Base-by-base conservation (phyloP, 2,113 vertebrate species). In the Thalassoma bifasciatum region DNA sequence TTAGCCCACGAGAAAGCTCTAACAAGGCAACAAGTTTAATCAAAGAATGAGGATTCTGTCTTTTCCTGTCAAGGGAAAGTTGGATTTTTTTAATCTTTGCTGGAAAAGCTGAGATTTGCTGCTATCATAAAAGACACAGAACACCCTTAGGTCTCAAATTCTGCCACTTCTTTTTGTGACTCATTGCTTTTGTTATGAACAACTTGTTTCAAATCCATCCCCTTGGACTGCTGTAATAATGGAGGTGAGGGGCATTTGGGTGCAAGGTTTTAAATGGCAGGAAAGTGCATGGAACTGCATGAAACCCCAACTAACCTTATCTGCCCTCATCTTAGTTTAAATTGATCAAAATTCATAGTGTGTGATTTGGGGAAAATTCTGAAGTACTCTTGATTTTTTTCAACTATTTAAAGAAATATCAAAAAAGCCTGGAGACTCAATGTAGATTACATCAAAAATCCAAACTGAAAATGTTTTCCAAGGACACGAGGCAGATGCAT, bases 1-100 rank as follows among this genome's bases (percentile, higher is more conserved):
- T 65, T 44, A 62, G 57, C 58, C 63, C 50, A 64, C 37, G 56
- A 23, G 16, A 63, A 13, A 40, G 42, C 2, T 5, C 50, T 2
- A 57, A 71, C 23, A 70, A 75, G 66, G 58, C 51, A 57, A 38
- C 23, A 68, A 40, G 44, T 40, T 40, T 73, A 59, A 66, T 79
- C 54, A 72, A 72, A 61, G 23, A 69, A 37, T 51, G 34, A 47
- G 56, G 52, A 46, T 66, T 60, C 36, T 0, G 23, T 63, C 22
- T 60, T 42, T 0, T n/a, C 59, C 22, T 46, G 42, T 40, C 40
- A 19, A 66, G 40, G 53, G n/a, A 50, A 37, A 14, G 19, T 52
- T 62, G 62, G 57, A 60, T 40, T 23, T 7, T 62, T 51, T 26
- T 34, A 4, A 22, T 73, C 21, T 75, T 47, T 61, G 63, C 61